These are phyloP conservation scores for Ricordea florida DNA, from an alignment of 92 coral and sea anemone genomes.

Conservation along the genomic window DNA sequence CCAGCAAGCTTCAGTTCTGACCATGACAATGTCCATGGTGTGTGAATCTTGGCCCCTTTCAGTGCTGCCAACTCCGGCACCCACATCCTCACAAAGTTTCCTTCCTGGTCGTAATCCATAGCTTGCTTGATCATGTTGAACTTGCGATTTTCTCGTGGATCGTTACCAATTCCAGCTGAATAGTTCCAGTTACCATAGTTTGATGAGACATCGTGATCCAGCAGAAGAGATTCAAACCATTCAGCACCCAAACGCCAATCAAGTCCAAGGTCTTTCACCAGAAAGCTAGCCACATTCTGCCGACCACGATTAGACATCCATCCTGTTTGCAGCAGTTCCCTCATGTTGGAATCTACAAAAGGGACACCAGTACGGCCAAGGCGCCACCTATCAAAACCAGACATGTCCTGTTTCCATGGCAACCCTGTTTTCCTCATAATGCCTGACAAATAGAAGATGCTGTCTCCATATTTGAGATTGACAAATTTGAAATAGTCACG, in stretches of 20 bases:
- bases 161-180: conserved; percentile 75
- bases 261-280: conserved; percentile 58
- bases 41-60: conserved; percentile 59
- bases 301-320: conserved; percentile 77
- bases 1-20: conserved; percentile 27
- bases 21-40: conserved; percentile 50
- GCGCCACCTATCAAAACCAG: conserved; percentile 41
- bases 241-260: conserved; percentile 75
- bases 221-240: conserved; percentile 67
- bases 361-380: conserved; percentile 67
- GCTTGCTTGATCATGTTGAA: conserved; percentile 71
- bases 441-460: conserved; percentile 52
- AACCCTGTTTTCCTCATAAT: conserved; percentile 42
- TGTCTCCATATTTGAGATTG: conserved; percentile 58
- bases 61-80: conserved; percentile 65
- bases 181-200: conserved; percentile 82
- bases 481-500: conserved; percentile 72
- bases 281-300: conserved; percentile 69
- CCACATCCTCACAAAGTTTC: conserved; percentile 59
- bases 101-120: conserved; percentile 65
- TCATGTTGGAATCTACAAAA: conserved; percentile 76
- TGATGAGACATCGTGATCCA: conserved; percentile 66
- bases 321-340: conserved; percentile 59
- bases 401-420: conserved; percentile 50
- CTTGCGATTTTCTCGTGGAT: conserved; percentile 70